These are phyloP conservation scores for Tubulanus polymorphus DNA, from an alignment of 2,888 invertebrate species.

Conservation along the genomic window DNA sequence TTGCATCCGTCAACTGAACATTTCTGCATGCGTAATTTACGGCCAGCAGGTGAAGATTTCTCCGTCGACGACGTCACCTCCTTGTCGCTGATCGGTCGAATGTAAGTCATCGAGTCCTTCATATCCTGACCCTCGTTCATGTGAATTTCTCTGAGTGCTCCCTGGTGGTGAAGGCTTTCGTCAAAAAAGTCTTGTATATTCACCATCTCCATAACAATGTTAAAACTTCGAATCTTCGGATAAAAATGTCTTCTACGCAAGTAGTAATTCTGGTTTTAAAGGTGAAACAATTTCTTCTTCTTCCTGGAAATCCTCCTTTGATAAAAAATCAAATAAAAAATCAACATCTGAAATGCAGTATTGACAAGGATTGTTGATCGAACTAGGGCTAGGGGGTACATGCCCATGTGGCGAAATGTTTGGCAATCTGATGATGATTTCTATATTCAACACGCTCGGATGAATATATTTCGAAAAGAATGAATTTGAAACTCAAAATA, in stretches of 20 bases:
- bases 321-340: too few relatives aligned
- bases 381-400: too few relatives aligned
- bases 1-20: neutral
- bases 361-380: too few relatives aligned
- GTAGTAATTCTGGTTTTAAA: constrained; percentile 23
- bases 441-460: too few relatives aligned
- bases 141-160: neutral
- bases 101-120: neutral
- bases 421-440: too few relatives aligned
- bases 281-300: constrained; percentile 32
- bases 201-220: neutral
- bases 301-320: constrained; percentile 40
- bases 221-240: neutral
- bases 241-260: constrained; percentile 18
- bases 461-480: too few relatives aligned
- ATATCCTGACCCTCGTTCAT: neutral
- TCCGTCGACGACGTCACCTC: neutral
- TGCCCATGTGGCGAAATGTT: too few relatives aligned
- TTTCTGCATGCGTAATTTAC: neutral
- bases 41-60: neutral
- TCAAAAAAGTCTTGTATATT: constrained; percentile 1
- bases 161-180: neutral
- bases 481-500: too few relatives aligned
- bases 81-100: neutral
- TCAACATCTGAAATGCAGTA: too few relatives aligned